A percentile compares a stretch with the other conserved stretches of the same genome.
Evolutionary conservation across 2,888 invertebrate species (phyloP).

Genomic region (Plebejus melissa): DNA sequence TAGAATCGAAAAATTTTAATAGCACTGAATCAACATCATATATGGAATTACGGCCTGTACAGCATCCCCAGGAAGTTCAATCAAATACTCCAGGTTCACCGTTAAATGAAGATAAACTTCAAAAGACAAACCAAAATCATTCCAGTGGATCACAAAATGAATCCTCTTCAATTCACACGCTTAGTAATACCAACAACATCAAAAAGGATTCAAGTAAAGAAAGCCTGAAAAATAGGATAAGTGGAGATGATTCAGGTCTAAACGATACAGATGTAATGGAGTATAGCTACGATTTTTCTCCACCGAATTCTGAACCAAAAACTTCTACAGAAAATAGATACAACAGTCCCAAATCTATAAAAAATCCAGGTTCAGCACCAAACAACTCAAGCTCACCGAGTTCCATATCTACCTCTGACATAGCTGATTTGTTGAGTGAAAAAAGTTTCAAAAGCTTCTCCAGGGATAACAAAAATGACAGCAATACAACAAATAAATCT

Average conservation of each 20-base stretch:
- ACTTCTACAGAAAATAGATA: constrained; percentile 40
- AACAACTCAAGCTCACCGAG: constrained; percentile 58
- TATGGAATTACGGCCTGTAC: constrained; percentile 61
- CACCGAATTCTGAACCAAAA: constrained; percentile 45
- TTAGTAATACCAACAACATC: constrained; percentile 46
- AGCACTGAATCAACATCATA: constrained; percentile 71
- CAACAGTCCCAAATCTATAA: constrained; percentile 24
- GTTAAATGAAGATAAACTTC: constrained; percentile 41
- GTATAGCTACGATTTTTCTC: constrained; percentile 65
- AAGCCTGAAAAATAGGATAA: constrained; percentile 40
- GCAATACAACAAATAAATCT: constrained; percentile 34
- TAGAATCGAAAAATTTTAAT: constrained; percentile 47
- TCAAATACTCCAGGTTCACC: constrained; percentile 58
- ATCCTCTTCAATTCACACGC: constrained; percentile 45
- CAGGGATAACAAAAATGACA: constrained; percentile 42
- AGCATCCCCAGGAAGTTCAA: constrained; percentile 53
- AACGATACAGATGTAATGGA: constrained; percentile 57
- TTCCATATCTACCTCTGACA: constrained; percentile 68
- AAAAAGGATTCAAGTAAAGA: constrained; percentile 42
- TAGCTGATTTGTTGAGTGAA: constrained; percentile 68
- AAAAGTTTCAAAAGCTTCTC: constrained; percentile 46
- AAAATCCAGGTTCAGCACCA: constrained; percentile 29
- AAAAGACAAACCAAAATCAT: constrained; percentile 32
- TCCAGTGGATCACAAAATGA: constrained; percentile 41
- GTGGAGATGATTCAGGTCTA: constrained; percentile 44